Evolutionary conservation across 1,140 invertebrate genomes (phyloP), one percentile per base, ranked within the genome.

Genomic region (Diploscapter pachys): DNA sequence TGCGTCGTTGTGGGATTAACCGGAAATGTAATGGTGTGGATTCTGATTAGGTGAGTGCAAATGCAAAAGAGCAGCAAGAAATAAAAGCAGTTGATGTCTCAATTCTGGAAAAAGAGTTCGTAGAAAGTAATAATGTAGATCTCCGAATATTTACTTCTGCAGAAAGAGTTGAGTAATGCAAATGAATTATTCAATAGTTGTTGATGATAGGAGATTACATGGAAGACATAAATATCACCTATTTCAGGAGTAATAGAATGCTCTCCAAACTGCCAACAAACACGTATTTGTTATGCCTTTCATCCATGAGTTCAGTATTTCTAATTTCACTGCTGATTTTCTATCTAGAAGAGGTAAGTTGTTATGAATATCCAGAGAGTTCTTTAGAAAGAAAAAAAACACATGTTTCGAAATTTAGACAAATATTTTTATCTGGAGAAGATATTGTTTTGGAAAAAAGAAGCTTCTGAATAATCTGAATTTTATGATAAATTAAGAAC

Each of bases 171-270:
- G 31, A 31, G 31, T 31, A 31, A 31, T 31, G 31, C 31, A 31
- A 31, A 31, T 31, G 31, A 31, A 31, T 31, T 31, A 31, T 31
- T 31, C 31, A 31, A 31, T 31, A 31, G 31, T 31, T 31, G 31
- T 31, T 31, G 0, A 31, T 31, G 31, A 31, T 31, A 31, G 31
- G 31, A 31, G 31, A 31, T 31, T 31, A 31, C 31, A 31, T 31
- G 31, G 31, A 31, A 31, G 31, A 31, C 31, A 1, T 31, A 67
- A 67, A 31, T 8, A 56, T 11, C 48, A 69, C n/a, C 67, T 9
- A n/a, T 68, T 81, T 80, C 56, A 84, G 81, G 48, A 78, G 79
- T 56, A 83, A 83, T 72, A 79, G 81, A 53, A 83, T 84, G 51
- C 78, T 83, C n/a, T 62, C 62, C 11, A 75, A 73, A 57, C 61